These are phyloP conservation scores for Hecatera dysodea DNA, from an alignment of 2,888 invertebrate species.

Conservation along the genomic window DNA sequence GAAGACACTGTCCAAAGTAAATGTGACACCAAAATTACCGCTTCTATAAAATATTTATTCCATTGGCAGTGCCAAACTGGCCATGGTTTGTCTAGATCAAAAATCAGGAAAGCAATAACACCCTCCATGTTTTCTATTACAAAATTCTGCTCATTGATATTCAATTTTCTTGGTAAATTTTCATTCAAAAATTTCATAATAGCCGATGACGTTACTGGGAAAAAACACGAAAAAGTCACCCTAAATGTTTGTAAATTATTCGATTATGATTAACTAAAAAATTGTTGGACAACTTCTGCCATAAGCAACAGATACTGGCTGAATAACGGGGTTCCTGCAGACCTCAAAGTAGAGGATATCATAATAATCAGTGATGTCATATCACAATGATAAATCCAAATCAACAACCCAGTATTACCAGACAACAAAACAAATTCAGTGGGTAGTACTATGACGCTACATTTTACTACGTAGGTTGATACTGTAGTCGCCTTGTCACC, in stretches of 20 bases:
- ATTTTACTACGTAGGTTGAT: slow-evolving; percentile 55
- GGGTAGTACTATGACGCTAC: slow-evolving; percentile 55
- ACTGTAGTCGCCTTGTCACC: slow-evolving; percentile 60
- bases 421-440: slow-evolving; percentile 39
- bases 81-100: background rate
- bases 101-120: background rate
- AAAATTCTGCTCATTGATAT: too few species aligned
- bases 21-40: background rate
- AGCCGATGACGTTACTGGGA: too few species aligned
- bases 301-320: background rate
- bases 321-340: too few species aligned
- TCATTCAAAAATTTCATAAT: too few species aligned
- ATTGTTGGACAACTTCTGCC: background rate
- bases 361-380: slow-evolving; percentile 7
- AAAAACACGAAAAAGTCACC: too few species aligned
- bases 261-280: too few species aligned
- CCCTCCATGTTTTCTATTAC: background rate
- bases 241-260: too few species aligned
- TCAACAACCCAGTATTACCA: slow-evolving; percentile 34
- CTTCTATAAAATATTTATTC: background rate
- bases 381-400: slow-evolving; percentile 4
- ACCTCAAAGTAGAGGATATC: too few species aligned
- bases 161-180: too few species aligned
- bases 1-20: background rate
- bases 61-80: background rate